A percentile compares a stretch with the other conserved stretches of the same genome.
Evolutionary conservation across 2,797 vertebrate species (phyloP).

Genomic region (Sebastes nivosus): DNA sequence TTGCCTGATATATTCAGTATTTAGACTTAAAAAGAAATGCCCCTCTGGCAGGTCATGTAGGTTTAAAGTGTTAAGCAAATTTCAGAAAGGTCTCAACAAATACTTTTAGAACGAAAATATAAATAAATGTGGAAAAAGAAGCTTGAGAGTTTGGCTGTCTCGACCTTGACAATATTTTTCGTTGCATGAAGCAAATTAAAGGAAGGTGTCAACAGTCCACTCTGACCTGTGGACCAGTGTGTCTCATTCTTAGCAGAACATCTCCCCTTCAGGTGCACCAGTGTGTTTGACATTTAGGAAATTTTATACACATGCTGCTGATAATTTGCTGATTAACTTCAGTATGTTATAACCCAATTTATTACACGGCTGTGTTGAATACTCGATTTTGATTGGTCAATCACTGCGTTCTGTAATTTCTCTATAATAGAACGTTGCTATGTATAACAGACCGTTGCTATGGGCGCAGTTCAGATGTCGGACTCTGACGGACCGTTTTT

Average conservation of each 20-base stretch:
- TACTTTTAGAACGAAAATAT: not conserved
- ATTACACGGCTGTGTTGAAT: not conserved
- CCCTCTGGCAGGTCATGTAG: too few relatives aligned
- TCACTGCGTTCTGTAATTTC: too few relatives aligned
- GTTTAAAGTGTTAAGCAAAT: not conserved
- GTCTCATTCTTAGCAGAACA: not conserved
- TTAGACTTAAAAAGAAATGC: not conserved
- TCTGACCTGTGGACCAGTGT: not conserved
- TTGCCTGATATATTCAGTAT: too few relatives aligned
- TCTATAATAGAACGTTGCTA: too few relatives aligned
- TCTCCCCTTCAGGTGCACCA: not conserved
- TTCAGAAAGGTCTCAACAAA: not conserved
- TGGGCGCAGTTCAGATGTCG: too few relatives aligned
- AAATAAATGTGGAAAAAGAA: not conserved
- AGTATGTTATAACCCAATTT: not conserved
- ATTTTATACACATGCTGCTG: not conserved
- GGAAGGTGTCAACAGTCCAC: not conserved
- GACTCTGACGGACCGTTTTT: rapidly evolving
- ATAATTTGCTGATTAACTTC: not conserved
- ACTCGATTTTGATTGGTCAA: too few relatives aligned
- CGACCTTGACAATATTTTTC: not conserved
- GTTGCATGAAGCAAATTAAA: conserved; percentile 9
- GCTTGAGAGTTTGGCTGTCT: not conserved
- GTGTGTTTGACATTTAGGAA: not conserved
- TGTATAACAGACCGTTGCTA: too few relatives aligned